phyloP scores from a whole-genome alignment of 2,113 vertebrate genomes.

The Cyprichromis sp. region DNA sequence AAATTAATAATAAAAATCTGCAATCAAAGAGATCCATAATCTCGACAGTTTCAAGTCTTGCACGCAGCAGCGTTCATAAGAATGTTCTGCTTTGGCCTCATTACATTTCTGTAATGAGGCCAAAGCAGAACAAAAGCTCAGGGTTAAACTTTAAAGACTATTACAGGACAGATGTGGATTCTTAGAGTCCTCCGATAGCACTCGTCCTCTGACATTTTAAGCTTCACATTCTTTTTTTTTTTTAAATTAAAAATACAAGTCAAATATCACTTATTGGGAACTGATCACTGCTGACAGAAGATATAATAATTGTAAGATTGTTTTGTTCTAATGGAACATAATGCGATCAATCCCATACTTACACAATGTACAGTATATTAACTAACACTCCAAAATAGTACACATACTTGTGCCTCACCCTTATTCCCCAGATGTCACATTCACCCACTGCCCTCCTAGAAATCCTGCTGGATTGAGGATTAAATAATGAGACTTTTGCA shows the following conservation, averaged over 20 bases:
- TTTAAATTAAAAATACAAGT: neutral
- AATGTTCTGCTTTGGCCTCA: neutral
- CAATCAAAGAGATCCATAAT: neutral
- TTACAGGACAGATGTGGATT: neutral
- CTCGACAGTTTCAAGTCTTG: neutral
- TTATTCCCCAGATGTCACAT: conserved; percentile 16
- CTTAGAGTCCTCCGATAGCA: neutral
- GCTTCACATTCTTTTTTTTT: accelerated
- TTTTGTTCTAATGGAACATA: neutral
- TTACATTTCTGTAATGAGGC: neutral
- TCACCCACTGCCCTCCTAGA: conserved; percentile 8
- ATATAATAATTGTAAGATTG: neutral
- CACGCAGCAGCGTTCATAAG: neutral
- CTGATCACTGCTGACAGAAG: neutral
- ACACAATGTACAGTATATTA: neutral
- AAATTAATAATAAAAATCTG: neutral
- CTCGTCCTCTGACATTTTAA: neutral
- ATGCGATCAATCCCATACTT: neutral
- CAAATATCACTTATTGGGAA: neutral
- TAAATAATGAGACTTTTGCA: conserved; percentile 21
- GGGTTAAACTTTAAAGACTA: neutral
- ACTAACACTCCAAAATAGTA: neutral
- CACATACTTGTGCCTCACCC: neutral
- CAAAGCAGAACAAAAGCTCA: neutral
- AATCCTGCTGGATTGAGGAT: neutral